These are phyloP conservation scores for Poeciliopsis prolifica DNA, from an alignment of 2,113 vertebrate genomes.

Conservation along the genomic window DNA sequence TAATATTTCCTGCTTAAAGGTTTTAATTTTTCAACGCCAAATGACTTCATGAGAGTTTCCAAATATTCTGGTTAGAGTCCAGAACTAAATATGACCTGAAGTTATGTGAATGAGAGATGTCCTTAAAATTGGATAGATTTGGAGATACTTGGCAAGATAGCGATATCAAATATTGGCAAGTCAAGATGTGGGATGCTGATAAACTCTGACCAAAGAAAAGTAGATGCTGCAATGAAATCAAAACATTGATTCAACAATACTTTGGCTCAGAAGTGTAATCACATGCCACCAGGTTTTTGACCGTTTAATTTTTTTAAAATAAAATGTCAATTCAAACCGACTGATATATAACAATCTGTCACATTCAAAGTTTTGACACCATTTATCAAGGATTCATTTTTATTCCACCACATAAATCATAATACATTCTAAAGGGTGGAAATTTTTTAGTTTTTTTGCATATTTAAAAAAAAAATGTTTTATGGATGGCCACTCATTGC, in stretches of 20 bases:
- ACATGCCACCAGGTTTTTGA: neutral
- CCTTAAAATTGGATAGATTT: neutral
- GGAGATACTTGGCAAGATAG: neutral
- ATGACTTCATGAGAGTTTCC: neutral
- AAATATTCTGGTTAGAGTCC: neutral
- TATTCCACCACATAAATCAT: neutral
- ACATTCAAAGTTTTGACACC: no score
- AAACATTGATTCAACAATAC: neutral
- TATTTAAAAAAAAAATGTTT: slow-evolving; percentile 5
- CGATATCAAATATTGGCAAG: neutral
- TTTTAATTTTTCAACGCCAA: neutral
- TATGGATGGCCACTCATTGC: slow-evolving; percentile 17
- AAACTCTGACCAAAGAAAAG: neutral
- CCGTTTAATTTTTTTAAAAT: no score
- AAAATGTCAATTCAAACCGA: no score
- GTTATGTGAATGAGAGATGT: neutral
- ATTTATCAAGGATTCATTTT: no score
- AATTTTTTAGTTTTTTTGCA: neutral
- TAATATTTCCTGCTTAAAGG: slow-evolving; percentile 38
- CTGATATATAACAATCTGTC: no score
- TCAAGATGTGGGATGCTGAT: neutral
- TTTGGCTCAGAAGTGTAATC: neutral
- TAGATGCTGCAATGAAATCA: neutral
- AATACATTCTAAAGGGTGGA: neutral
- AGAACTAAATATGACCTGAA: neutral